Conservation (phyloP, 2,113 vertebrate genomes). For the Phrynocephalus versicolor region DNA sequence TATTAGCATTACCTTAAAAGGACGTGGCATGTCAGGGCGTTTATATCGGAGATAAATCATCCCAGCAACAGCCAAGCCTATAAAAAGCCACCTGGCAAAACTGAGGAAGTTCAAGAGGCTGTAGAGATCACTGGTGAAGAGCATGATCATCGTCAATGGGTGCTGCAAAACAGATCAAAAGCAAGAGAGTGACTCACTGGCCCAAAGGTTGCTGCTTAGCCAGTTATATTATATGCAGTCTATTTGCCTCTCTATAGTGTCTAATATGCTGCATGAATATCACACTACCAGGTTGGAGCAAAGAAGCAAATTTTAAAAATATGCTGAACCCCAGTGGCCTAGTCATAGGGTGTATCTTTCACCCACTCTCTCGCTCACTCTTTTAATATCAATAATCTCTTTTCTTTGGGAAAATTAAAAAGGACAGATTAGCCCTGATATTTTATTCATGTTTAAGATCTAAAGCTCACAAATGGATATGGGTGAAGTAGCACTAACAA, state of each 20-base stretch:
- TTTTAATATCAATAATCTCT: background rate
- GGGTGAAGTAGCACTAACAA: too few relatives aligned
- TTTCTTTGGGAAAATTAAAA: background rate
- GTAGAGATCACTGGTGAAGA: constrained; percentile 93
- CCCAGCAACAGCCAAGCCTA: constrained; percentile 90
- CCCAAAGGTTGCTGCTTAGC: constrained; percentile 14
- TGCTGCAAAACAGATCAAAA: constrained; percentile 77
- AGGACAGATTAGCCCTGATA: background rate
- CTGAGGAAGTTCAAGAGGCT: constrained; percentile 96
- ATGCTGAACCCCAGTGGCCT: background rate
- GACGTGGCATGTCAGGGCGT: constrained; percentile 89
- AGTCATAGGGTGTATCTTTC: background rate
- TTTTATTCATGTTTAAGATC: background rate
- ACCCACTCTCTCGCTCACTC: too few relatives aligned
- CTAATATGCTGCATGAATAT: accelerated
- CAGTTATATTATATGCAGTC: background rate
- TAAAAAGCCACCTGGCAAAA: constrained; percentile 96
- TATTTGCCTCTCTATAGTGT: background rate
- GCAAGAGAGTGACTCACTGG: constrained; percentile 22
- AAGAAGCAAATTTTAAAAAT: background rate
- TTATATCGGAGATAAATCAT: constrained; percentile 93
- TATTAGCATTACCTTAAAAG: constrained; percentile 89
- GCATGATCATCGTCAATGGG: constrained; percentile 90
- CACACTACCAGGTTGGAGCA: background rate
- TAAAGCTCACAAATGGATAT: background rate